These are phyloP conservation scores for Ganaspis brasiliensis DNA, from an alignment of 2,888 invertebrate species.

Conservation along the genomic window DNA sequence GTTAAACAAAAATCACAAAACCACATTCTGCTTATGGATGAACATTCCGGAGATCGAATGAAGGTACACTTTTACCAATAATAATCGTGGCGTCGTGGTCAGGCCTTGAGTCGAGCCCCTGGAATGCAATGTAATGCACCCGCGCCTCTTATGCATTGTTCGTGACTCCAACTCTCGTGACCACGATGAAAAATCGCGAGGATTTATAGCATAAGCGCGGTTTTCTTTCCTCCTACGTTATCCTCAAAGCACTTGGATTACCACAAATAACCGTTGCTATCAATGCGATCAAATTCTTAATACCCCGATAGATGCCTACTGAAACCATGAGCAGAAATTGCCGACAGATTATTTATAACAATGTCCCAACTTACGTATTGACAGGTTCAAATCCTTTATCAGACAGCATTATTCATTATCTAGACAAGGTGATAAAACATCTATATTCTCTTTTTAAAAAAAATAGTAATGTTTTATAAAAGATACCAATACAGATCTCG, in stretches of 20 bases:
- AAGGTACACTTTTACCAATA: too few species aligned
- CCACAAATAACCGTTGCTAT: slow-evolving; percentile 43
- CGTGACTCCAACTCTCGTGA: slow-evolving; percentile 63
- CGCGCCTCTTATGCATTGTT: slow-evolving; percentile 67
- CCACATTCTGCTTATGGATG: too few species aligned
- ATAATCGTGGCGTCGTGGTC: slow-evolving; percentile 41
- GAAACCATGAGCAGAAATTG: slow-evolving; percentile 52
- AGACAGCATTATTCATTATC: too few species aligned
- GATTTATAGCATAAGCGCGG: slow-evolving; percentile 62
- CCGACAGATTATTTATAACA: slow-evolving; percentile 4
- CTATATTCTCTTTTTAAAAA: too few species aligned
- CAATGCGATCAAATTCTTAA: slow-evolving; percentile 43
- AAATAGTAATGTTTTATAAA: too few species aligned
- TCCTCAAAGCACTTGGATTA: slow-evolving; percentile 59
- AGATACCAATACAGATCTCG: too few species aligned
- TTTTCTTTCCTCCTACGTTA: slow-evolving; percentile 58
- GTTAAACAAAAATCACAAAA: too few species aligned
- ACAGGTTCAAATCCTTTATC: too few species aligned
- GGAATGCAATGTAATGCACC: slow-evolving; percentile 71
- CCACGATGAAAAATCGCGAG: slow-evolving; percentile 63
- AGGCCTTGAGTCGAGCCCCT: slow-evolving; percentile 74
- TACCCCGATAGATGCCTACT: slow-evolving; percentile 56
- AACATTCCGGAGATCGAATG: too few species aligned
- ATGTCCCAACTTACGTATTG: too few species aligned
- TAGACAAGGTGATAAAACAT: too few species aligned